A percentile compares a stretch with the other conserved stretches of the same genome.
phyloP scores from a whole-genome alignment of 37 sponge, comb jelly and placozoan genomes.

The Bolinopsis microptera region DNA sequence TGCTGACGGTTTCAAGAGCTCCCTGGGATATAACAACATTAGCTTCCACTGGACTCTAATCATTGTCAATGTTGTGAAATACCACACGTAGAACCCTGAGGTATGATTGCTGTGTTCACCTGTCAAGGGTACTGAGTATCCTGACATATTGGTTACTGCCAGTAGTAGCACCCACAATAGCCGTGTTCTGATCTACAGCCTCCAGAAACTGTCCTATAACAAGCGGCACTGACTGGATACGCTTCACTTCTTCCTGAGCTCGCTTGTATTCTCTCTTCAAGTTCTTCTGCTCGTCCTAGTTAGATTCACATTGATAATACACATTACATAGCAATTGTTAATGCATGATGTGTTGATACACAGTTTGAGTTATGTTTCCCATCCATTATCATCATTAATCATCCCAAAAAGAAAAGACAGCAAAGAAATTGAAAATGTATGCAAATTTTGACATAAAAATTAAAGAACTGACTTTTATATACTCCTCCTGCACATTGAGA shows the following conservation, averaged over 20 bases:
- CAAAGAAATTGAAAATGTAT: too few relatives aligned
- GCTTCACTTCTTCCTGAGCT: conserved; percentile 82
- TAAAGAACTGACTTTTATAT: conserved; percentile 76
- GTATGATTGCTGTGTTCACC: conserved; percentile 43
- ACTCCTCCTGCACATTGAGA: conserved; percentile 97
- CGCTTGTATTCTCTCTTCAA: conserved; percentile 80
- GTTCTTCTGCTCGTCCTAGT: conserved; percentile 95
- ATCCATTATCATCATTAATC: too few relatives aligned
- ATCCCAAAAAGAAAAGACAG: too few relatives aligned
- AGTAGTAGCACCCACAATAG: conserved; percentile 89
- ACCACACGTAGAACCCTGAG: background rate
- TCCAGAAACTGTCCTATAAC: conserved; percentile 99
- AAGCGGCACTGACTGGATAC: conserved; percentile 98
- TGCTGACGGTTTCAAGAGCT: conserved; percentile 92
- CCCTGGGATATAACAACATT: too few relatives aligned
- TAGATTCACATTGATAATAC: too few relatives aligned
- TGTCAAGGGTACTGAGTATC: conserved; percentile 93
- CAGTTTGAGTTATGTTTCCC: too few relatives aligned
- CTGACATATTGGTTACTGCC: conserved; percentile 93
- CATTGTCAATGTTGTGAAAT: too few relatives aligned
- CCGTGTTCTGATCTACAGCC: conserved; percentile 95
- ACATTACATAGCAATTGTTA: too few relatives aligned
- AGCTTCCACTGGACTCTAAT: too few relatives aligned
- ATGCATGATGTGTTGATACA: too few relatives aligned
- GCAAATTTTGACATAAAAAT: too few relatives aligned